Evolutionary conservation across 2,888 invertebrate species (phyloP).

Genomic region (Dynastes maya): DNA sequence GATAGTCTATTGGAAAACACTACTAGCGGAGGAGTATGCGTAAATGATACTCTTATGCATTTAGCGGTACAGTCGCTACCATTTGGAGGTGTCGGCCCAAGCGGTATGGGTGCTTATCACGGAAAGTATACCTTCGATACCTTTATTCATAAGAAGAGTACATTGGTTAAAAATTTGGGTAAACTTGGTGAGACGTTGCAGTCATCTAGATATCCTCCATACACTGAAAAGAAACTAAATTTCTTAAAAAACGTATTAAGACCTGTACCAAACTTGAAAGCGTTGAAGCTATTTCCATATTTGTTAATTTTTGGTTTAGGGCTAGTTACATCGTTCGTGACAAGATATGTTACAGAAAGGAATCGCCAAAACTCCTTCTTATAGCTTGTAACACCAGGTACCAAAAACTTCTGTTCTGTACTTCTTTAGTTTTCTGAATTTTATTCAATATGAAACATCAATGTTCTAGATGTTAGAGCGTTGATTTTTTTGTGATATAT

Average conservation of each 20-base stretch:
- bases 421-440: not conserved
- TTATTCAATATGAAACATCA: not conserved
- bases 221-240: conserved; percentile 81
- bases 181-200: conserved; percentile 79
- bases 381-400: not conserved
- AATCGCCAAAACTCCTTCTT: not conserved
- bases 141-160: conserved; percentile 93
- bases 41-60: conserved; percentile 93
- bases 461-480: not conserved
- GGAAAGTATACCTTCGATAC: conserved; percentile 93
- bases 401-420: not conserved
- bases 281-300: conserved; percentile 44
- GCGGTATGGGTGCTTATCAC: conserved; percentile 96
- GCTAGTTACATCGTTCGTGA: conserved; percentile 36
- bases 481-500: not conserved
- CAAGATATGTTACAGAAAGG: conserved; percentile 33
- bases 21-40: conserved; percentile 83
- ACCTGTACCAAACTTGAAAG: conserved; percentile 28
- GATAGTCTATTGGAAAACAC: conserved; percentile 80
- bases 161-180: conserved; percentile 81
- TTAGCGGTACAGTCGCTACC: conserved; percentile 89
- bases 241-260: conserved; percentile 27
- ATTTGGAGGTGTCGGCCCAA: conserved; percentile 96
- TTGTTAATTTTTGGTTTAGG: conserved; percentile 47
- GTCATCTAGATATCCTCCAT: conserved; percentile 87